Evolutionary conservation across 2,797 vertebrate species (phyloP), one percentile per base, ranked within the genome.

Genomic region (Muraenolepis orangiensis): DNA sequence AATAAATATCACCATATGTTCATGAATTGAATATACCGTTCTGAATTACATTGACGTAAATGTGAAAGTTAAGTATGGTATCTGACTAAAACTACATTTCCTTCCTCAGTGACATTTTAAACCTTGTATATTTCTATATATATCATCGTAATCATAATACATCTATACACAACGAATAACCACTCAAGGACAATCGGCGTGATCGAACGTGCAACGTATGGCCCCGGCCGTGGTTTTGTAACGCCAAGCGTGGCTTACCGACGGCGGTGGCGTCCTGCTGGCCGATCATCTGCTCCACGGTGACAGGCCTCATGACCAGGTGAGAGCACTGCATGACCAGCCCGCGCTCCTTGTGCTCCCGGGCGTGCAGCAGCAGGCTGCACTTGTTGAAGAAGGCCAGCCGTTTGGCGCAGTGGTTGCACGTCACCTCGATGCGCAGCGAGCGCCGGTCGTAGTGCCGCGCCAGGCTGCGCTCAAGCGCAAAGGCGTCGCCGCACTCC

Each of bases 251-350:
- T 30, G 34, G 36, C 90, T 87, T 80, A 93, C 91, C 89, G 83
- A 95, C 90, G 32, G 96, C 91, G 0, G 95, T 93, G 68, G 97
- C 89, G 84, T 99, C 98, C 0, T 97, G 97, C 84, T 98, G 97
- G 0, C 98, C 97, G 4, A 99, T 96, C 98, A 99, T 99, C 89
- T 99, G 98, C 84, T 99, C 98, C 72, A 99, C 89, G 0, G 95
- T 96, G 2, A 99, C 93, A 0, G 98, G 97, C 77, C 95, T 90
- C 98, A 99, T 99, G 73, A 99, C 96, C 82, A 99, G 90, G 79
- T 99, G 97, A 0, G 98, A 99, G 86, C 98, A 99, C 91, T 99
- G 98, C 98, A 99, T 99, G 76, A 99, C 96, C 79, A 99, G 89
- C 0, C 98, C 98, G 4, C 96, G 95, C 89, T 99, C 98, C 91